phyloP scores from a whole-genome alignment of 1,140 invertebrate genomes.

The Lamellibrachia luymesi region DNA sequence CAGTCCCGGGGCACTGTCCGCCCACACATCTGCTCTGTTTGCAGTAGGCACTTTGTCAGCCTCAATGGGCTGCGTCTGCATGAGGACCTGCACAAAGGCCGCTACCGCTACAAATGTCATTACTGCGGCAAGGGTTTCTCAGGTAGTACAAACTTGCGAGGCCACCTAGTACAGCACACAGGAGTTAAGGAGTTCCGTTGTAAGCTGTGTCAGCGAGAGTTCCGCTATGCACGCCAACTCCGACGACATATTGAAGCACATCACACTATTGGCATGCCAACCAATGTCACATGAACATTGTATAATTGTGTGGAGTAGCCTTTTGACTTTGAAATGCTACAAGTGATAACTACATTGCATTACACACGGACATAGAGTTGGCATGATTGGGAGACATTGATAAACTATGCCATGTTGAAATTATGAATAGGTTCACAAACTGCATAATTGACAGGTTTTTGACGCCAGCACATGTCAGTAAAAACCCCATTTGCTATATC shows the following conservation, averaged over 20 bases:
- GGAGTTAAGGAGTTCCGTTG: constrained; percentile 67
- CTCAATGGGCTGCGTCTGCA: neutral
- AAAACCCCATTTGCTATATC: neutral
- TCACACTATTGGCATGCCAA: neutral
- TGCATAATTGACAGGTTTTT: no score
- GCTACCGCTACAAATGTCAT: constrained; percentile 14
- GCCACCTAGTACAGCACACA: constrained; percentile 62
- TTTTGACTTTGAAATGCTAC: no score
- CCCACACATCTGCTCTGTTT: neutral
- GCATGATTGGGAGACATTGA: no score
- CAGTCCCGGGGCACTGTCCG: no score
- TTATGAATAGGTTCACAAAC: no score
- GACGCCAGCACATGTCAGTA: neutral
- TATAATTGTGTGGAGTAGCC: neutral
- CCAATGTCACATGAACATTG: neutral
- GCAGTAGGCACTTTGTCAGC: constrained; percentile 3
- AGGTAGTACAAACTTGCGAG: constrained; percentile 63
- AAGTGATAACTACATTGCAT: no score
- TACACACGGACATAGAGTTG: no score
- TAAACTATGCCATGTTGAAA: no score
- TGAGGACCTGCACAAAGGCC: neutral
- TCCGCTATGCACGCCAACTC: constrained; percentile 70
- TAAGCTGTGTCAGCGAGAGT: constrained; percentile 68
- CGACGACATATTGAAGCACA: constrained; percentile 71
- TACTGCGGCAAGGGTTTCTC: constrained; percentile 22